phyloP scores from a whole-genome alignment of 1,140 invertebrate species.

The Cydia strobilella region DNA sequence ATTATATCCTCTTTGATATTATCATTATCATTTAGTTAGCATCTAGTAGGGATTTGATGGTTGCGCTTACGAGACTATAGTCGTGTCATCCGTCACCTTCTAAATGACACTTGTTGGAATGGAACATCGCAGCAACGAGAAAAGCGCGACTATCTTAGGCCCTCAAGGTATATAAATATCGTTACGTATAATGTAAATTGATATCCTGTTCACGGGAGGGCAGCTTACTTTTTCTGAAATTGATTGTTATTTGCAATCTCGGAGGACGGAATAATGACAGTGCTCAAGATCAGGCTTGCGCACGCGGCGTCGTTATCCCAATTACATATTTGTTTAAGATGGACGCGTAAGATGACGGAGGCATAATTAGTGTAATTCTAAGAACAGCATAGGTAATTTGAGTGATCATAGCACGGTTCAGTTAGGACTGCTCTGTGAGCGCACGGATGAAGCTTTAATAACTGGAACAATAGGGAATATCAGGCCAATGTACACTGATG shows the following conservation, averaged over 20 bases:
- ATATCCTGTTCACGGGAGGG: not conserved
- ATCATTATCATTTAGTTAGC: no score
- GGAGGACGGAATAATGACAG: not conserved
- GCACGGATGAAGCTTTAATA: not conserved
- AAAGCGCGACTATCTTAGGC: no score
- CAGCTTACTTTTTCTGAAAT: not conserved
- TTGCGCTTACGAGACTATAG: no score
- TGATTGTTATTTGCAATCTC: conserved; percentile 24
- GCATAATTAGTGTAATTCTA: not conserved
- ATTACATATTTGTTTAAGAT: conserved; percentile 29
- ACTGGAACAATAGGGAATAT: not conserved
- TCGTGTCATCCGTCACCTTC: no score
- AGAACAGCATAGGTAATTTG: conserved; percentile 1
- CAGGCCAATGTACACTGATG: no score
- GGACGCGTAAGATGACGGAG: not conserved
- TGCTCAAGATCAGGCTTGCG: not conserved
- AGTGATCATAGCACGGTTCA: no score
- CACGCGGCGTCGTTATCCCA: conserved; percentile 11
- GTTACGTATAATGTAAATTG: not conserved
- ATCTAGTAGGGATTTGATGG: no score
- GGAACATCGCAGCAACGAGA: no score
- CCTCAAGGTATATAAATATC: no score
- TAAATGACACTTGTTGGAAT: no score
- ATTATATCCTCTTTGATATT: no score
- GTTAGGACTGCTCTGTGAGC: not conserved